These are phyloP conservation scores for Lophura nycthemera DNA, from an alignment of 2,113 vertebrate species.

Conservation along the genomic window DNA sequence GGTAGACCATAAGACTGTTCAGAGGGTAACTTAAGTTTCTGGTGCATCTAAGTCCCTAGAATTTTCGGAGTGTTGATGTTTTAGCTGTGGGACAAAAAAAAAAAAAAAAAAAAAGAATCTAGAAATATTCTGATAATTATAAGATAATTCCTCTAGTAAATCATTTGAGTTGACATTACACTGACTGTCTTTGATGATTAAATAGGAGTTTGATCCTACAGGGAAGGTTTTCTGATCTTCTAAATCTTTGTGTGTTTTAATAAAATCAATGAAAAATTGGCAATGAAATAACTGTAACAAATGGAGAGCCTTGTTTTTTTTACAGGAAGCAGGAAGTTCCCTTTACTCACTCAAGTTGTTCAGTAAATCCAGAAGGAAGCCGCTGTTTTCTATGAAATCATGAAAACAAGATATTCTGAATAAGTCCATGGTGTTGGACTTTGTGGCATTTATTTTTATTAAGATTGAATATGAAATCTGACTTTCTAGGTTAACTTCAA, in stretches of 20 bases:
- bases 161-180: not conserved
- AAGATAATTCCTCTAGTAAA: not conserved
- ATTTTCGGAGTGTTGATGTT: not conserved
- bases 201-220: not conserved
- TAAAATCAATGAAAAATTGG: not conserved
- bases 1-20: not conserved
- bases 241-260: not conserved
- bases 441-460: not conserved
- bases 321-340: not conserved
- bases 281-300: not conserved
- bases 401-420: not conserved
- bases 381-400: not conserved
- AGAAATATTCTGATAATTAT: not conserved
- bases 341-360: not conserved
- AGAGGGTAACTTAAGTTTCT: not conserved
- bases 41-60: not conserved
- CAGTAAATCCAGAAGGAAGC: not conserved
- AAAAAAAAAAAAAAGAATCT: too few relatives aligned
- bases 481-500: not conserved
- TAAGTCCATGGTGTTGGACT: not conserved
- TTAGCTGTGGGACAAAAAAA: fast-evolving
- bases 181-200: fast-evolving
- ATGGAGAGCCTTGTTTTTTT: not conserved
- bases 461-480: not conserved
- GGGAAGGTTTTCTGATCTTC: not conserved